These are phyloP conservation scores for Pherbina coryleti DNA, from an alignment of 2,888 invertebrate species.

Conservation along the genomic window DNA sequence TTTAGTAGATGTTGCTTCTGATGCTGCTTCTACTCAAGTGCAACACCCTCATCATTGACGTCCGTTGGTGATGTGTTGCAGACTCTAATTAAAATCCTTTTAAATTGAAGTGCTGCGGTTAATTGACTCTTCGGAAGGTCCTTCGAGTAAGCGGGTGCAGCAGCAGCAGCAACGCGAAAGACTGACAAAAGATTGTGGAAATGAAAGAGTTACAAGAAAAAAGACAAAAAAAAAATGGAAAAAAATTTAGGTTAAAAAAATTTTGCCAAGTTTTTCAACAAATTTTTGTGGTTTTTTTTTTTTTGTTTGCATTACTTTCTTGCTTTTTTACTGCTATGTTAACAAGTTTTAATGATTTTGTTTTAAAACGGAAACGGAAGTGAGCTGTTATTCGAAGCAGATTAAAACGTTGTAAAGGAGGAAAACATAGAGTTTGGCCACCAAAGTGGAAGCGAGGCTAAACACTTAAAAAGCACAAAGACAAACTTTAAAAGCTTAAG, in stretches of 20 bases:
- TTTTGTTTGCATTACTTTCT: neutral
- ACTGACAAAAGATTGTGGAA: too few species aligned
- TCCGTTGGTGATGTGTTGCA: slow-evolving; percentile 13
- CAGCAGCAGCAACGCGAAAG: neutral
- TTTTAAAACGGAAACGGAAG: neutral
- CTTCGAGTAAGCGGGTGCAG: neutral
- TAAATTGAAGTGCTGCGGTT: slow-evolving; percentile 36
- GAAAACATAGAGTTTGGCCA: neutral
- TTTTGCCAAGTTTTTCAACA: neutral
- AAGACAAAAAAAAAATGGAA: neutral
- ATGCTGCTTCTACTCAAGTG: neutral
- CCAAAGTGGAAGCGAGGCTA: neutral
- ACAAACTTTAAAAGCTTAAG: neutral
- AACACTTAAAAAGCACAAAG: neutral
- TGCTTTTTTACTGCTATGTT: neutral
- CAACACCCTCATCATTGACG: neutral
- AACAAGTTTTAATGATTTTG: slow-evolving; percentile 10
- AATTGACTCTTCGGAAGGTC: slow-evolving; percentile 25
- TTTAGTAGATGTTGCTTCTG: neutral
- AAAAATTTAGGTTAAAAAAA: neutral
- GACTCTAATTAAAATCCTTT: slow-evolving; percentile 40
- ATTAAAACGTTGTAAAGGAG: neutral
- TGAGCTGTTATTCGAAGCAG: slow-evolving; percentile 3
- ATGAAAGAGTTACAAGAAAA: too few species aligned
- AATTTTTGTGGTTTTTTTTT: neutral